Conservation (phyloP, 2,113 vertebrate species). For the Alaudala cheleensis region DNA sequence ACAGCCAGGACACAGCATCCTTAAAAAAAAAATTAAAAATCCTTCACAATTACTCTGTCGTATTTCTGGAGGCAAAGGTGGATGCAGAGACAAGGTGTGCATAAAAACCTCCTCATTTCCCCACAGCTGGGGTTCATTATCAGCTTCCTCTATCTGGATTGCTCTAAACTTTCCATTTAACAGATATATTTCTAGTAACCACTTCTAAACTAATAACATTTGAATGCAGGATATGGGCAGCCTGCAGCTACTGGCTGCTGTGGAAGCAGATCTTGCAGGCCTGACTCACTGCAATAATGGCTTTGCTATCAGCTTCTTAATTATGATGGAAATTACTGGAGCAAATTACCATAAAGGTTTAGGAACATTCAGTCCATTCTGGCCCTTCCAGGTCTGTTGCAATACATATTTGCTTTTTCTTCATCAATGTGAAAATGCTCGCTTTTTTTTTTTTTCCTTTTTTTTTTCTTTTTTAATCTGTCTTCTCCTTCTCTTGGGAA, state of each 20-base stretch:
- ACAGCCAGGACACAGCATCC: background rate
- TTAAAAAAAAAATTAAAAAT: background rate
- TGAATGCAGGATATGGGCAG: slow-evolving; percentile 30
- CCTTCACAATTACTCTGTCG: background rate
- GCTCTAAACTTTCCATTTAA: slow-evolving; percentile 26
- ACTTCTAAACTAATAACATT: slow-evolving; percentile 42
- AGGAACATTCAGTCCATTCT: slow-evolving; percentile 68
- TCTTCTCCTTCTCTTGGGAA: slow-evolving; percentile 28
- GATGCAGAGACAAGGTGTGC: background rate
- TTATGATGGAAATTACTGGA: slow-evolving; percentile 59
- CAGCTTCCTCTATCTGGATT: slow-evolving; percentile 10
- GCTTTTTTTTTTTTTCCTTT: background rate
- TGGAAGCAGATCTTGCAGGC: slow-evolving; percentile 36
- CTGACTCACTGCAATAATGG: slow-evolving; percentile 46
- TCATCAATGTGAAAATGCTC: slow-evolving; percentile 39
- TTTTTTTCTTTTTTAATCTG: background rate
- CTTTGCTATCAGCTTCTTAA: slow-evolving; percentile 38
- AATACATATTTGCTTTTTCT: slow-evolving; percentile 54
- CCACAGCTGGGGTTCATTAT: slow-evolving; percentile 45
- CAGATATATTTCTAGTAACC: slow-evolving; percentile 8
- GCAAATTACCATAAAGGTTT: slow-evolving; percentile 63
- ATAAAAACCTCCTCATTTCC: slow-evolving; percentile 20
- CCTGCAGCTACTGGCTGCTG: slow-evolving; percentile 30
- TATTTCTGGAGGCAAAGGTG: slow-evolving; percentile 25
- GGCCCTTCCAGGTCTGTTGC: slow-evolving; percentile 48